Evolutionary conservation across 2,797 vertebrate species (phyloP).

Genomic region (Zalophus californianus): DNA sequence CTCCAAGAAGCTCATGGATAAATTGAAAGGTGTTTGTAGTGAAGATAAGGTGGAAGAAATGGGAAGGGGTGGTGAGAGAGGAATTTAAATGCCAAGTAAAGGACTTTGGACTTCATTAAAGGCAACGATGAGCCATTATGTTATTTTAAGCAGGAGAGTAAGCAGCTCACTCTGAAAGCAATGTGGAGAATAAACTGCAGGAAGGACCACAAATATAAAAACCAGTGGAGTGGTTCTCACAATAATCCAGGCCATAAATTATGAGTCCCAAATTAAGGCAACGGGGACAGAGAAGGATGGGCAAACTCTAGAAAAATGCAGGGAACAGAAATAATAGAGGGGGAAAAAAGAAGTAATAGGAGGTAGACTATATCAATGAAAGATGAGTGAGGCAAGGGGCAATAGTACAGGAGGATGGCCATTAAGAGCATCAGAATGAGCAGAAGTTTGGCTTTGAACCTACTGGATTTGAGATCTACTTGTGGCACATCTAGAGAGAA

Average conservation of each 20-base stretch:
- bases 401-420: not conserved
- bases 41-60: not conserved
- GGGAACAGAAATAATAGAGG: not conserved
- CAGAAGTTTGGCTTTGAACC: not conserved
- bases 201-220: not conserved
- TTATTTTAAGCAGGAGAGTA: constrained; percentile 1
- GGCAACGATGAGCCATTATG: not conserved
- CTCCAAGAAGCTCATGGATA: not conserved
- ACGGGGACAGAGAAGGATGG: not conserved
- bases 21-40: not conserved
- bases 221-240: not conserved
- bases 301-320: not conserved
- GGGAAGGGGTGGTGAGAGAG: not conserved
- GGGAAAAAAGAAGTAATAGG: not conserved
- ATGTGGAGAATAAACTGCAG: not conserved
- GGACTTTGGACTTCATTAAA: not conserved
- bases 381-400: not conserved
- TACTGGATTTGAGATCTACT: not conserved
- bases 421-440: not conserved
- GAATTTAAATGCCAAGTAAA: not conserved
- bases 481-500: not conserved
- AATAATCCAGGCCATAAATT: not conserved
- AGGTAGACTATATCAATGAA: not conserved
- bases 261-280: not conserved
- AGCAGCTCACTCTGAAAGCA: not conserved